Percentiles rank a stretch among this genome's conserved stretches.
These are phyloP conservation scores for Acleris literana DNA, from an alignment of 2,888 invertebrate genomes.

Conservation along the genomic window DNA sequence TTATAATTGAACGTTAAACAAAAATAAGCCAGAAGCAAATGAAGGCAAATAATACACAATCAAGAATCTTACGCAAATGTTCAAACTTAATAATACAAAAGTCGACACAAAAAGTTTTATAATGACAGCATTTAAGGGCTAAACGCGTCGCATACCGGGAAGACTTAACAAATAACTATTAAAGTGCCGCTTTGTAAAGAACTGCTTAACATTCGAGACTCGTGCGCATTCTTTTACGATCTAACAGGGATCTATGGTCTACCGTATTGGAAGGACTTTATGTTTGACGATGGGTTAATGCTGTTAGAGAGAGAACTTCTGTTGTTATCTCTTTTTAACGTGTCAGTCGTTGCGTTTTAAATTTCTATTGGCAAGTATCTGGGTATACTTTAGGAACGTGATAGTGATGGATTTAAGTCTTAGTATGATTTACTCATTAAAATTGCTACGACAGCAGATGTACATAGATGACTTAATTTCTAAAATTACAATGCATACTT, in stretches of 20 bases:
- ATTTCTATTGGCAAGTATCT: too few species aligned
- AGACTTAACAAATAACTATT: slow-evolving; percentile 16
- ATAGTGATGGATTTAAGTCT: too few species aligned
- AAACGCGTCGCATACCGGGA: slow-evolving; percentile 11
- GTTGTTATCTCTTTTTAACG: too few species aligned
- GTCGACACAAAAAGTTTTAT: background rate
- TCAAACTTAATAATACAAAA: background rate
- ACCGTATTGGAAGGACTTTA: slow-evolving; percentile 2
- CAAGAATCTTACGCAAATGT: background rate
- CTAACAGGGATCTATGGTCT: slow-evolving; percentile 37
- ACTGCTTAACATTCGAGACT: slow-evolving; percentile 61
- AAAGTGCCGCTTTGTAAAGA: slow-evolving; percentile 44
- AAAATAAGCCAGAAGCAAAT: background rate
- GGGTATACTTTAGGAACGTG: too few species aligned
- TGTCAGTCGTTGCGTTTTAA: too few species aligned
- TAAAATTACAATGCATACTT: too few species aligned
- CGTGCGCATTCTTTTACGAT: slow-evolving; percentile 59
- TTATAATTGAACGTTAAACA: background rate
- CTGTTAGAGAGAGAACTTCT: too few species aligned
- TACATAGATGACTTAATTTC: background rate
- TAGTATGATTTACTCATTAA: too few species aligned
- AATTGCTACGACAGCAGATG: too few species aligned
- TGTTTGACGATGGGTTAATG: background rate
- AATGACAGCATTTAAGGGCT: background rate
- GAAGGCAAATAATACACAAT: background rate